Percentiles rank a stretch among this genome's conserved stretches.
Conservation (phyloP, 2,888 invertebrate species). For the Pheosia gnoma region DNA sequence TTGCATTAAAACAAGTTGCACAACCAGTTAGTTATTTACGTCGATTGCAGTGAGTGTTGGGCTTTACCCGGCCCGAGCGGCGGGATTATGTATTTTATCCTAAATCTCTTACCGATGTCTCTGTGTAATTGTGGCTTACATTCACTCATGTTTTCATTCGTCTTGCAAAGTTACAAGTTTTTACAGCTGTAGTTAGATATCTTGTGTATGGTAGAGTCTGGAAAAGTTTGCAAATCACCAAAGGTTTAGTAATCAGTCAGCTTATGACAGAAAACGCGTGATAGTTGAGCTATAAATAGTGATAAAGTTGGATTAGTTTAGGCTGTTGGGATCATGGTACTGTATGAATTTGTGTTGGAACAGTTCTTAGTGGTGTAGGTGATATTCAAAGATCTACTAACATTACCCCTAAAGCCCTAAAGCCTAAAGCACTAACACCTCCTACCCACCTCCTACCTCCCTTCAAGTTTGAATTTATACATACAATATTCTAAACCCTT, state of each 20-base stretch:
- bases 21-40: conserved; percentile 34
- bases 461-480: background rate
- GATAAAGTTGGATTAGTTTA: background rate
- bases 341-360: too few relatives aligned
- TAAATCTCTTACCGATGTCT: conserved; percentile 78
- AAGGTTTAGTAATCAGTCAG: background rate
- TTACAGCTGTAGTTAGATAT: conserved; percentile 24
- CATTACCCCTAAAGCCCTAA: too few relatives aligned
- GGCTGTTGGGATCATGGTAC: background rate
- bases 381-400: too few relatives aligned
- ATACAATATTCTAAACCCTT: conserved; percentile 7
- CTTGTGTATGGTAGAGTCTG: conserved; percentile 5
- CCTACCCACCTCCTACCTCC: background rate
- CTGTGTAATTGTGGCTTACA: conserved; percentile 80
- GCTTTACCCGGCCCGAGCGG: conserved; percentile 38
- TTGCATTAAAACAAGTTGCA: conserved; percentile 13
- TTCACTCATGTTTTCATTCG: conserved; percentile 72
- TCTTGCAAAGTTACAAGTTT: conserved; percentile 40
- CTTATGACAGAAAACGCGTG: background rate
- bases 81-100: conserved; percentile 77
- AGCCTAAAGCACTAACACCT: too few relatives aligned
- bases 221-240: background rate
- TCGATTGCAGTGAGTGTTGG: conserved; percentile 32
- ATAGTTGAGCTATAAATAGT: background rate
- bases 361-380: too few relatives aligned